These are phyloP conservation scores for Apis dorsata DNA, from an alignment of 1,140 invertebrate genomes.

Conservation along the genomic window DNA sequence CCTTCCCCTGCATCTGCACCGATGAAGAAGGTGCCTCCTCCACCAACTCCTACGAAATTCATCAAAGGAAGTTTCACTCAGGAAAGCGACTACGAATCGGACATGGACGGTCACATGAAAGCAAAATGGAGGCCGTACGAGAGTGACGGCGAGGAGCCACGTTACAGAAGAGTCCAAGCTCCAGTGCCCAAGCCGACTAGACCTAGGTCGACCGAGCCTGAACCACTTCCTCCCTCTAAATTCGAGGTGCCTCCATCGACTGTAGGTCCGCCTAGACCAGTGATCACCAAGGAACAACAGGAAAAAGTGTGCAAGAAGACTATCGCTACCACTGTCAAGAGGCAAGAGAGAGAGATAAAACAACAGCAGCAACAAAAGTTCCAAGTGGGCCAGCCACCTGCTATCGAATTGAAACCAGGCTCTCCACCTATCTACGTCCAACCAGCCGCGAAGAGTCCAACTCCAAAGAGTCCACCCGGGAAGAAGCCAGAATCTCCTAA, in stretches of 20 bases:
- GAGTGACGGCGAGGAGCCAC: slow-evolving; percentile 84
- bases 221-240: slow-evolving; percentile 81
- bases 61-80: slow-evolving; percentile 80
- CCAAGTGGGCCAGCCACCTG: slow-evolving; percentile 62
- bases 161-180: slow-evolving; percentile 81
- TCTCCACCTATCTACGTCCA: slow-evolving; percentile 81
- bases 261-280: slow-evolving; percentile 79
- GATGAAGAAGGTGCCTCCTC: slow-evolving; percentile 75
- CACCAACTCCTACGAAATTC: slow-evolving; percentile 83
- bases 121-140: slow-evolving; percentile 84
- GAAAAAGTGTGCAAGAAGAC: slow-evolving; percentile 67
- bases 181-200: slow-evolving; percentile 76
- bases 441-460: slow-evolving; percentile 63
- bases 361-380: slow-evolving; percentile 69
- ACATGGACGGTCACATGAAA: slow-evolving; percentile 80
- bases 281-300: slow-evolving; percentile 69
- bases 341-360: slow-evolving; percentile 69
- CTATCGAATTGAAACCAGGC: slow-evolving; percentile 77
- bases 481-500: slow-evolving; percentile 82
- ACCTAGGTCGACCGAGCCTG: slow-evolving; percentile 81
- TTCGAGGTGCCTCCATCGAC: slow-evolving; percentile 81
- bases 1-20: slow-evolving; percentile 29
- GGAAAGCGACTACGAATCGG: slow-evolving; percentile 88
- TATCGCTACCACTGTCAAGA: slow-evolving; percentile 66
- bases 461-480: slow-evolving; percentile 52